Percentiles rank a stretch among this genome's conserved stretches.
phyloP scores from a whole-genome alignment of 2,797 vertebrate genomes.

The Novumbra hubbsi region DNA sequence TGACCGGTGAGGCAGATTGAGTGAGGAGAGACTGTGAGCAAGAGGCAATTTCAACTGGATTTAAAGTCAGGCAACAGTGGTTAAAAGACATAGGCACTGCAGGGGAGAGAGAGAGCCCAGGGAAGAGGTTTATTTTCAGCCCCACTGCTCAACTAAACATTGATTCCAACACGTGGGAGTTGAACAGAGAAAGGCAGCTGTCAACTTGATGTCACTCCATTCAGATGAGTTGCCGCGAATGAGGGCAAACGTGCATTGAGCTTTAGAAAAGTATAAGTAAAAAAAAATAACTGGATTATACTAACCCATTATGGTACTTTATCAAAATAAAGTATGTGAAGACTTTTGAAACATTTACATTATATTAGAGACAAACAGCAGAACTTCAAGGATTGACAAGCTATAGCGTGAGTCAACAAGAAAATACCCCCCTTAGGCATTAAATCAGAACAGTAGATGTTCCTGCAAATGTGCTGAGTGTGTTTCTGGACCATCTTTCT shows the following conservation, averaged over 20 bases:
- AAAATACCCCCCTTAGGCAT: not conserved
- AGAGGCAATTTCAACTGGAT: conserved; percentile 10
- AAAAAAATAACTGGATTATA: not conserved
- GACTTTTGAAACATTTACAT: not conserved
- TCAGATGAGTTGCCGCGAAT: conserved; percentile 18
- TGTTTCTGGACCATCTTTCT: not conserved
- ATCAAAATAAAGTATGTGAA: not conserved
- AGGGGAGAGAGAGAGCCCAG: conserved; percentile 29
- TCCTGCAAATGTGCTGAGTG: not conserved
- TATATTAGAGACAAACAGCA: not conserved
- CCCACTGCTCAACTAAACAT: conserved; percentile 30
- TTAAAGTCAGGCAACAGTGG: conserved; percentile 46
- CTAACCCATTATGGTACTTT: not conserved
- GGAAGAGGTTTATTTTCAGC: conserved; percentile 37
- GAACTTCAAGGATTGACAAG: not conserved
- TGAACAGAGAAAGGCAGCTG: conserved; percentile 25
- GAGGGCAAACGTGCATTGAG: not conserved
- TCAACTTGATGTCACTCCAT: conserved; percentile 11
- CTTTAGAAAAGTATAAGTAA: conserved; percentile 9
- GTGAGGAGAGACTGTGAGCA: not conserved
- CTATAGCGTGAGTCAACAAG: not conserved
- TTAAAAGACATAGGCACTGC: conserved; percentile 45
- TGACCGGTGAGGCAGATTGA: not conserved
- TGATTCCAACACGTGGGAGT: conserved; percentile 3
- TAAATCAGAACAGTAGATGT: not conserved